Evolutionary conservation across 2,888 invertebrate species (phyloP).

Genomic region (Lasioglossum marginatum): DNA sequence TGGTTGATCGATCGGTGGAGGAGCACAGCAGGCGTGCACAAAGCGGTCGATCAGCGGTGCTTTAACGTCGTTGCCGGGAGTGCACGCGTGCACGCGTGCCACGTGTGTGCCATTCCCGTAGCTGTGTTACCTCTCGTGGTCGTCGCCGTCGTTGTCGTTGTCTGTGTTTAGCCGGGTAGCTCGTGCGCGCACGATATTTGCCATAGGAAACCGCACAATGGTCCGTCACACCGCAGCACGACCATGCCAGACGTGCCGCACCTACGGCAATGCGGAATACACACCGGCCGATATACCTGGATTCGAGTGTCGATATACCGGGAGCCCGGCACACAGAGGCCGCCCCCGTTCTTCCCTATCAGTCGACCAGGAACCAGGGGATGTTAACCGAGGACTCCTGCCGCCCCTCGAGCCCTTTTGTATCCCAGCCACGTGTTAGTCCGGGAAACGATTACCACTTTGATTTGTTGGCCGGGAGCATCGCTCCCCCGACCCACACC

Average conservation of each 20-base stretch:
- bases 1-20: constrained; percentile 64
- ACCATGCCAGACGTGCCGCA: constrained; percentile 63
- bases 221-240: constrained; percentile 71
- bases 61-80: constrained; percentile 44
- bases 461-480: constrained; percentile 13
- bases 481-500: not conserved
- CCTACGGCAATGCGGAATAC: constrained; percentile 59
- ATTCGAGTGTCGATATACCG: constrained; percentile 42
- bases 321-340: not conserved
- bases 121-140: constrained; percentile 19
- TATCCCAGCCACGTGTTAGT: constrained; percentile 16
- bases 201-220: constrained; percentile 74
- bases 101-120: not conserved
- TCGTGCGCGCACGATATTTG: constrained; percentile 66
- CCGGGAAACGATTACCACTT: constrained; percentile 30
- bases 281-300: constrained; percentile 26
- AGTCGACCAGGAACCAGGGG: not conserved
- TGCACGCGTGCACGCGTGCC: not conserved
- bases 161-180: constrained; percentile 57
- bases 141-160: constrained; percentile 17
- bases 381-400: constrained; percentile 20
- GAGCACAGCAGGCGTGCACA: constrained; percentile 38
- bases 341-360: constrained; percentile 20
- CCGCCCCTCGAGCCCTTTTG: not conserved
- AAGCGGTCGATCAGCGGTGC: constrained; percentile 55